phyloP scores from a whole-genome alignment of 2,888 invertebrate species.

The Xestia rhomboidea region DNA sequence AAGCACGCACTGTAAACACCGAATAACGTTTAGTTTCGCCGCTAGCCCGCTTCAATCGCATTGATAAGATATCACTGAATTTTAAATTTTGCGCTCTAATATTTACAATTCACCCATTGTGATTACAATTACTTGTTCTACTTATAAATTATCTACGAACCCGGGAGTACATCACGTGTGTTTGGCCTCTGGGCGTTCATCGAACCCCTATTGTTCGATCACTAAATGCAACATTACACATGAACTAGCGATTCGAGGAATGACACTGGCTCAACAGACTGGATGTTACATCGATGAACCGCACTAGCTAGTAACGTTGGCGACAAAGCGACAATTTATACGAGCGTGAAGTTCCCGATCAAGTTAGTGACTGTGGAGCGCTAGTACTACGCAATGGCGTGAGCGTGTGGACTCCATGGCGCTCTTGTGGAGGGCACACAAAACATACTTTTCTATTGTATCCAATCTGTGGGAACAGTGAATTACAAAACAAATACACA shows the following conservation, averaged over 20 bases:
- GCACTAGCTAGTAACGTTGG: constrained; percentile 63
- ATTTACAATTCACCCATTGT: constrained; percentile 71
- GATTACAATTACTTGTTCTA: constrained; percentile 52
- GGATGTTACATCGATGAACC: constrained; percentile 75
- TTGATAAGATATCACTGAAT: constrained; percentile 82
- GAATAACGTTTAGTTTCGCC: constrained; percentile 70
- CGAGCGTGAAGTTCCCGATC: constrained; percentile 80
- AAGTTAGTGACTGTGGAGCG: constrained; percentile 79
- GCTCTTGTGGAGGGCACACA: constrained; percentile 79
- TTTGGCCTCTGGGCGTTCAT: constrained; percentile 79
- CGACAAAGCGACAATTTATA: constrained; percentile 73
- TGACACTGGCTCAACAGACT: constrained; percentile 58
- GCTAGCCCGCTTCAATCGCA: constrained; percentile 71
- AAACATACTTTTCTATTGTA: constrained; percentile 87
- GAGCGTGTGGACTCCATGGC: constrained; percentile 70
- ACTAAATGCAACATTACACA: constrained; percentile 73
- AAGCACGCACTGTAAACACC: constrained; percentile 76
- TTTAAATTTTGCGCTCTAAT: constrained; percentile 69
- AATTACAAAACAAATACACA: constrained; percentile 82
- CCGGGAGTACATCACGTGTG: constrained; percentile 77
- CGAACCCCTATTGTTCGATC: constrained; percentile 73
- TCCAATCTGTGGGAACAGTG: constrained; percentile 84
- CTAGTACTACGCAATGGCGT: constrained; percentile 75
- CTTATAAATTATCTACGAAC: constrained; percentile 75
- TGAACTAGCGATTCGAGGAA: constrained; percentile 68